Base-by-base conservation (phyloP, 2,113 vertebrate species). In the Heptranchias perlo region DNA sequence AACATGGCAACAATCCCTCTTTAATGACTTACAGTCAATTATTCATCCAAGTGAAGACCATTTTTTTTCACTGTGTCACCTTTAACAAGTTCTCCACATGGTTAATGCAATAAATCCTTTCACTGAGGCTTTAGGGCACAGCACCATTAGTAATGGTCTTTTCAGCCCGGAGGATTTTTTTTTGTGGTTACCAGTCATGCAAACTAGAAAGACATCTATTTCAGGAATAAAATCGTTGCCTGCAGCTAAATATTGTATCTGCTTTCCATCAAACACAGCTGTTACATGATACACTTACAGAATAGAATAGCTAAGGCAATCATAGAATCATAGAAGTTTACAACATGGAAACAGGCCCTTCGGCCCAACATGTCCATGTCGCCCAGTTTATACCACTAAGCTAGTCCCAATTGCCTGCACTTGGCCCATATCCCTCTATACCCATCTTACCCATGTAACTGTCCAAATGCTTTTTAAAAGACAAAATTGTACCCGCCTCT, bases 151-250 rank as follows among this genome's bases (percentile, higher is more conserved):
- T 6, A 44, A 44, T 49, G 82, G 82, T 21, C 39, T 84, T 23
- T 23, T 84, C 44, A 21, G 39, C 23, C 78, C 5, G 39, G 16
- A 84, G 39, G n/a, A 14, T 84, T 47, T 86, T 23, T 21, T 47
- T 49, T 86, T 86, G 82, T 86, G 82, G 82, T 86, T 86, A 86
- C 82, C 44, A 86, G 82, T 86, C 82, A 25, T 86, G 18, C 82
- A 86, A 86, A 86, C 82, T 86, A 49, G 44, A 86, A 86, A 86
- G 82, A 25, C 82, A 86, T 86, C 39, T 86, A 49, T 86, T 49
- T 21, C 44, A 47, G 47, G 47, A 23, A 86, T 86, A 86, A 23
- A 47, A 25, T 49, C 82, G 49, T 18, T 86, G 82, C 82, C 82
- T 7, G 44, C 44, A 86, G 39, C 82, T 86, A 25, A 44, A 86